A percentile compares a stretch with the other conserved stretches of the same genome.
Evolutionary conservation across 1,140 invertebrate genomes (phyloP).

Genomic region (Steinernema feltiae): DNA sequence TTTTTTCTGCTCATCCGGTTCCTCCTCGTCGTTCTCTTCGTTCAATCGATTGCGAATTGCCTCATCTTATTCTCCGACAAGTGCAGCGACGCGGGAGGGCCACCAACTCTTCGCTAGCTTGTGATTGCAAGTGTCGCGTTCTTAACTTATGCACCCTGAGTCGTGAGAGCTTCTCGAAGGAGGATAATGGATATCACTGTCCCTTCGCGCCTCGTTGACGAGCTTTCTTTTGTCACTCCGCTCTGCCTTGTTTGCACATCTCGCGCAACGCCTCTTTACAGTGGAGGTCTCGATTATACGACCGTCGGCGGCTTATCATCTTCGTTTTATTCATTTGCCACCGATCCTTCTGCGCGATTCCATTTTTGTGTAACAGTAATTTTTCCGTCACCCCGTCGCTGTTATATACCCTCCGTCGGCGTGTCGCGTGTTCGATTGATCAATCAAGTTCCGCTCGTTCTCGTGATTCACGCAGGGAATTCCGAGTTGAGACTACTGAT

Average conservation of each 20-base stretch:
- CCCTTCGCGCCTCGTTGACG: neutral
- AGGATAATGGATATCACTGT: slow-evolving; percentile 3
- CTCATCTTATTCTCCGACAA: neutral
- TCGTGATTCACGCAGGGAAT: neutral
- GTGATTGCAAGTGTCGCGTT: too few species aligned
- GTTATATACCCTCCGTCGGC: neutral
- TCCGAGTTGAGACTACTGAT: neutral
- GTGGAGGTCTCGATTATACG: neutral
- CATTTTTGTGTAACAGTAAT: neutral
- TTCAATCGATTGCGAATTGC: neutral
- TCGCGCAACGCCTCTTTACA: neutral
- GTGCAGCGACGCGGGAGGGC: neutral
- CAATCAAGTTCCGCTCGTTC: neutral
- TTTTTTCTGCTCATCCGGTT: too few species aligned
- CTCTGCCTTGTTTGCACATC: neutral
- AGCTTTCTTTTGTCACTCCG: neutral
- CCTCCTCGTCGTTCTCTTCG: neutral
- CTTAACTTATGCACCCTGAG: neutral
- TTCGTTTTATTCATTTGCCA: too few species aligned
- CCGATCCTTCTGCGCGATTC: too few species aligned
- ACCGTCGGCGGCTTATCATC: neutral
- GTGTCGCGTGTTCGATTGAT: neutral
- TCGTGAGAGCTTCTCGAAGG: neutral
- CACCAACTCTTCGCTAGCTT: too few species aligned
- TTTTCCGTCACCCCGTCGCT: neutral